Evolutionary conservation across 2,797 vertebrate genomes (phyloP).

Genomic region (Sarcoramphus papa): DNA sequence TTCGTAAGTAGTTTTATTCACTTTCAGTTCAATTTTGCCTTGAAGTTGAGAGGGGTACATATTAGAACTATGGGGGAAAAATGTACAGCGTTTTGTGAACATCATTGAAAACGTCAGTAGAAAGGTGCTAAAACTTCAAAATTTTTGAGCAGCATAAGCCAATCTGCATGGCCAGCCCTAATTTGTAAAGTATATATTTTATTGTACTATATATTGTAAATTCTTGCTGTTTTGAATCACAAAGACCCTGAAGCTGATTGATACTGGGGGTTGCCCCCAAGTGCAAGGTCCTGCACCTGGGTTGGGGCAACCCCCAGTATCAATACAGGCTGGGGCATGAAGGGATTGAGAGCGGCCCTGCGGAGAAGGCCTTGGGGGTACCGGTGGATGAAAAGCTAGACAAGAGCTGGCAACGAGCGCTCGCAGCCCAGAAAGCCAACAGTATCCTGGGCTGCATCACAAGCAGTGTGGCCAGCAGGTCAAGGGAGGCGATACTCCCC

Average conservation of each 20-base stretch:
- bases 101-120: not conserved
- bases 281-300: not conserved
- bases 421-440: not conserved
- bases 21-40: not conserved
- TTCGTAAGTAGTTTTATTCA: not conserved
- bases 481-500: rapidly evolving
- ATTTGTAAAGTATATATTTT: not conserved
- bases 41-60: not conserved
- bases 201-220: not conserved
- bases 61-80: not conserved
- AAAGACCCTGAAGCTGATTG: not conserved
- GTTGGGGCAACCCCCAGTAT: too few species aligned
- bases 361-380: not conserved
- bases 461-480: rapidly evolving
- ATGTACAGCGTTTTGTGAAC: not conserved
- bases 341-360: not conserved
- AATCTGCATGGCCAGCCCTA: not conserved
- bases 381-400: not conserved
- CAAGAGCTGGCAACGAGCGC: rapidly evolving
- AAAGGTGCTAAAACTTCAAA: not conserved
- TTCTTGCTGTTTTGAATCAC: not conserved
- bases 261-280: not conserved
- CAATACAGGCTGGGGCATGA: not conserved
- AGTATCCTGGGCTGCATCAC: not conserved
- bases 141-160: not conserved